Base-by-base conservation (phyloP, 2,113 vertebrate species). In the Chloropsis cyanopogon region DNA sequence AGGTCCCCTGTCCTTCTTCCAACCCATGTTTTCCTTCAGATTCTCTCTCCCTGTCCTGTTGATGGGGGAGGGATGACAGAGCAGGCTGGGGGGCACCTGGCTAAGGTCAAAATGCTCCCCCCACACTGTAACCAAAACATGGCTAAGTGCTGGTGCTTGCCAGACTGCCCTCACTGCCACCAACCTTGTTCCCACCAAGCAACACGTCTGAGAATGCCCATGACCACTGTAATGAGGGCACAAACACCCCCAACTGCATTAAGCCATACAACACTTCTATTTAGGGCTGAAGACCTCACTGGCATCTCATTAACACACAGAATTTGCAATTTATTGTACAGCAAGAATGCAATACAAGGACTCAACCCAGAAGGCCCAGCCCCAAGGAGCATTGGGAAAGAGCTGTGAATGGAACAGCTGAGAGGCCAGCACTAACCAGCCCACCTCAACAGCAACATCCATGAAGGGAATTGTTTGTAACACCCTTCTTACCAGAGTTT, bases 401-500 rank as follows among this genome's bases (percentile, higher is more conserved):
- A 29, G 35, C 6, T 7, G 44, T 23, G 37, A 42, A 35, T 1
- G 3, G 16, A 29, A 56, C 49, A 59, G 68, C 37, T 12, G 15
- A 25, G 33, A 69, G 50, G 54, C n/a, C 47, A 75, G 69, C 70
- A 75, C 9, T 0, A 14, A 53, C 24, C 61, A 75, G 63, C 37
- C 37, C n/a, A 25, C 28, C 39, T 18, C 49, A 7, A 18, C 63
- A 61, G 52, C 82, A 39, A 4, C 60, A 41, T 1, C 54, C 73
- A 14, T 0, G 0, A 3, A 24, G 31, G 47, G 42, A 42, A 25
- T 1, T 12, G 47, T 11, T 21, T 31, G 4, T 4, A 46, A 65
- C 66, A 52, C 37, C 60, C 15, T 65, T 25, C 64, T 26, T 11
- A 18, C 7, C 18, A 5, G 1, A 7, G 14, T 14, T 57, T 85